phyloP scores from a whole-genome alignment of 2,888 invertebrate genomes.

The Heliconius cydno region DNA sequence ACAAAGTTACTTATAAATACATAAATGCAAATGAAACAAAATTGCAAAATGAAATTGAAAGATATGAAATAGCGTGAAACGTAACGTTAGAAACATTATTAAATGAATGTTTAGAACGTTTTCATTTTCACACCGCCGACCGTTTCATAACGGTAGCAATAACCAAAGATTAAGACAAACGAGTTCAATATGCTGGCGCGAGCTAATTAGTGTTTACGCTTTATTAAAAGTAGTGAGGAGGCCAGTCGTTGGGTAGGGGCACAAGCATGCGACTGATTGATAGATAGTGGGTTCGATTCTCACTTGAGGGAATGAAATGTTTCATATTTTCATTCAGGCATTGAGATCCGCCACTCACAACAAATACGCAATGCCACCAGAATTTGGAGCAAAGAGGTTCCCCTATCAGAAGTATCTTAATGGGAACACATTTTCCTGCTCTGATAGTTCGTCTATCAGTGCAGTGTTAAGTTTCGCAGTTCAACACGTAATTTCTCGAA shows the following conservation, averaged over 20 bases:
- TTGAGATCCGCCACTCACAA: not conserved
- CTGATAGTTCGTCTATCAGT: no score
- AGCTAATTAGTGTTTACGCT: slow-evolving; percentile 12
- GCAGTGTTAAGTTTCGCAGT: no score
- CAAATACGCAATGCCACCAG: not conserved
- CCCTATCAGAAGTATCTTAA: no score
- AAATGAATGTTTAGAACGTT: slow-evolving; percentile 24
- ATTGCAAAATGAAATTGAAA: slow-evolving; percentile 20
- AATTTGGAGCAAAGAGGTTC: not conserved
- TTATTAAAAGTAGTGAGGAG: not conserved
- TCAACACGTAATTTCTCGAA: no score
- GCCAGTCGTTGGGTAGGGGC: no score
- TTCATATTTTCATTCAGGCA: not conserved
- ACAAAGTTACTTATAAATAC: not conserved
- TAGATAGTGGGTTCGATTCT: no score
- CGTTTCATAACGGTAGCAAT: slow-evolving; percentile 25
- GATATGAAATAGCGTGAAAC: slow-evolving; percentile 13
- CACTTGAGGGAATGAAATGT: not conserved
- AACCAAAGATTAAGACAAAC: slow-evolving; percentile 39
- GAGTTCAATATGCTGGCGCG: slow-evolving; percentile 26
- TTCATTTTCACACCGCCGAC: slow-evolving; percentile 10
- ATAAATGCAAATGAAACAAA: slow-evolving; percentile 9
- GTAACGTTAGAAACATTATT: slow-evolving; percentile 10
- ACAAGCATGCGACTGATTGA: no score
- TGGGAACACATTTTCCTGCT: no score